A percentile compares a stretch with the other conserved stretches of the same genome.
Evolutionary conservation across 2,888 invertebrate species (phyloP).

Genomic region (Pachliopta kotzebuea): DNA sequence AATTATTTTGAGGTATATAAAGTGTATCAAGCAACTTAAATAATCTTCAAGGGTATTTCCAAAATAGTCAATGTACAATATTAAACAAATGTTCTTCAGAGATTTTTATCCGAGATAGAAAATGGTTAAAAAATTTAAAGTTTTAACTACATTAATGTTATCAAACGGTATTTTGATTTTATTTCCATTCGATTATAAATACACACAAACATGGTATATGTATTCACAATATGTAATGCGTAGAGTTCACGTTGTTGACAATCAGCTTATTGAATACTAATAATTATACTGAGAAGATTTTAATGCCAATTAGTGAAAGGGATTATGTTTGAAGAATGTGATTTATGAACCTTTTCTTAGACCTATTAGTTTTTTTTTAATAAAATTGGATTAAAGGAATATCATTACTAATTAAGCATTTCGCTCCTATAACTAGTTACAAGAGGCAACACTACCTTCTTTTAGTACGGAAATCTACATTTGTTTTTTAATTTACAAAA

Average conservation of each 20-base stretch:
- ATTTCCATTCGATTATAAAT: not conserved
- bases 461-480: no score
- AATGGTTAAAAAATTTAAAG: no score
- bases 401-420: not conserved
- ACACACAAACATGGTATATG: not conserved
- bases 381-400: not conserved
- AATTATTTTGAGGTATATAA: no score
- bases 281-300: conserved; percentile 3
- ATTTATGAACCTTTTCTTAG: not conserved
- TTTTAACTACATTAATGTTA: no score
- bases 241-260: conserved; percentile 12
- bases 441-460: no score
- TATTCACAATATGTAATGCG: conserved; percentile 1
- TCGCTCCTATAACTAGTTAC: no score
- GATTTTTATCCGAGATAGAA: no score
- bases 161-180: not conserved
- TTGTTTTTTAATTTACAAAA: no score
- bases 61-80: no score
- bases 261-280: conserved; percentile 15
- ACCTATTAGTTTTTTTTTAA: not conserved
- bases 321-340: not conserved
- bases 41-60: no score
- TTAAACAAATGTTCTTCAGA: no score
- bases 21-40: no score
- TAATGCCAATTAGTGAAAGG: conserved; percentile 13